Evolutionary conservation across 2,113 vertebrate species (phyloP), one percentile per base, ranked within the genome.

Genomic region (Vidua macroura): DNA sequence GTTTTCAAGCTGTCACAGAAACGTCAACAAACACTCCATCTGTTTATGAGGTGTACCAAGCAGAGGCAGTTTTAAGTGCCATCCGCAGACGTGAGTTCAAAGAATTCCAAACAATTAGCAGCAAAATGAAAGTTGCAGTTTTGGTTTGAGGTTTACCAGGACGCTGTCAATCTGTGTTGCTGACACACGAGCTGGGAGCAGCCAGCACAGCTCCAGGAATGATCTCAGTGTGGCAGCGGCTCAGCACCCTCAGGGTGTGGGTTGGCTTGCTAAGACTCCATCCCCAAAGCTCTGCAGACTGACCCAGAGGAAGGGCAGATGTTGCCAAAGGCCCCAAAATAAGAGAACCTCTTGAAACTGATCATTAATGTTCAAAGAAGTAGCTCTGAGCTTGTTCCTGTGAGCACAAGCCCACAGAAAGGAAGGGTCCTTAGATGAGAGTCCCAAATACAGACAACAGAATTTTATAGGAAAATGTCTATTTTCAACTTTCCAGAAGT

Each of bases 1-100:
- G 97, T 98, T 98, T 98, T 98, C 98, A 98, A 98, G 98, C 98
- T 98, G 98, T 98, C 98, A 98, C 97, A 56, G 52, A 97, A 98
- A 98, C 95, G 96, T 98, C 98, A 98, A 98, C 98, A 98, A 98
- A 98, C 96, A 90, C 96, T 97, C 98, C 98, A 98, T 98, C 98
- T 98, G 98, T 97, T 93, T 86, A 96, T 90, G 95, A 96, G 92
- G 91, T 95, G 96, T 94, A 97, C 86, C 88, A 96, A 89, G 91
- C 95, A 95, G 92, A 95, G 93, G 83, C 89, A 96, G 86, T 22
- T 94, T 88, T 59, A 89, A 95, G 95, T 79, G 94, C 90, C 75
- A 97, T 92, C 92, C 64, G 4, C 74, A 92, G 90, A 94, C 77
- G 33, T 62, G 92, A 97, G 96, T 95, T 95, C 96, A 96, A 93